Percentiles rank a stretch among this genome's conserved stretches.
These are phyloP conservation scores for Acrobasis repandana DNA, from an alignment of 2,888 invertebrate species.

Conservation along the genomic window DNA sequence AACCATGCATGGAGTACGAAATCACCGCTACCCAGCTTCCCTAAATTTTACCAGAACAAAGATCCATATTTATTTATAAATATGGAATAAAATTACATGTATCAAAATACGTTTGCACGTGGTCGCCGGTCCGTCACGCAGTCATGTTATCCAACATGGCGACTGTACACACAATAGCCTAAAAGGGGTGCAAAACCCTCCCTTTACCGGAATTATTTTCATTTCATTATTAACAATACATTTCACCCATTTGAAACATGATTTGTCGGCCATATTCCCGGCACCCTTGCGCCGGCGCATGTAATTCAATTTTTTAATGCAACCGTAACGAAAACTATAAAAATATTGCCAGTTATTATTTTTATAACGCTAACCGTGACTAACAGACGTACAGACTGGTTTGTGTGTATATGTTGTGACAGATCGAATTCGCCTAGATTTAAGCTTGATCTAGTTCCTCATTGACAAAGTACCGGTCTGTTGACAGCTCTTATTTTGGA, in stretches of 20 bases:
- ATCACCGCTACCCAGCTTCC: neutral
- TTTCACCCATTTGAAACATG: conserved; percentile 81
- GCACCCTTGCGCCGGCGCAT: conserved; percentile 51
- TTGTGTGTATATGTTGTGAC: conserved; percentile 58
- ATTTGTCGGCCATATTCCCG: conserved; percentile 78
- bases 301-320: conserved; percentile 42
- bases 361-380: conserved; percentile 42
- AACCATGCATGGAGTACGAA: neutral
- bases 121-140: conserved; percentile 59
- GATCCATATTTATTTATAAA: conserved; percentile 9
- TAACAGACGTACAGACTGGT: conserved; percentile 45
- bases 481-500: neutral
- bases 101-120: conserved; percentile 33
- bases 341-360: conserved; percentile 31
- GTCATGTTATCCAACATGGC: conserved; percentile 74
- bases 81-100: conserved; percentile 20
- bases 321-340: conserved; percentile 56
- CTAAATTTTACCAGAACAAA: neutral
- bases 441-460: conserved; percentile 4
- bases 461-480: neutral
- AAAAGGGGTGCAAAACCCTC: conserved; percentile 51
- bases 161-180: conserved; percentile 39
- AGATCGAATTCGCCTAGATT: conserved; percentile 25
- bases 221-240: conserved; percentile 80
- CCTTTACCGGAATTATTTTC: conserved; percentile 72